These are phyloP conservation scores for Alligator sinensis DNA, from an alignment of 2,113 vertebrate genomes.

Conservation along the genomic window DNA sequence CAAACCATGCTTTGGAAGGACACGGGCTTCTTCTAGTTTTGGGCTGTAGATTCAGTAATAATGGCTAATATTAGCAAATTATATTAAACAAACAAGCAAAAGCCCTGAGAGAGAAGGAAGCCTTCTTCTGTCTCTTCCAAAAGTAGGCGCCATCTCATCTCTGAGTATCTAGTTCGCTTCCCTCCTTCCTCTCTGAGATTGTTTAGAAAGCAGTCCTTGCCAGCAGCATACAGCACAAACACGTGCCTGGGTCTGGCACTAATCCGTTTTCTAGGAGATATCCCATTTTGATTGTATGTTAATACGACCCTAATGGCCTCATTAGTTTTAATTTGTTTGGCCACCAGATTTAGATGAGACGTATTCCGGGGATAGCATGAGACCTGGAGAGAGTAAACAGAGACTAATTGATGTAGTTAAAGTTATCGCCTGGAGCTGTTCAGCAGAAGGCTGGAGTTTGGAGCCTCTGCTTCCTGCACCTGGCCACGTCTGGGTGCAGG, in stretches of 20 bases:
- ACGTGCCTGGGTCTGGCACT: neutral
- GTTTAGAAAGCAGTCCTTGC: neutral
- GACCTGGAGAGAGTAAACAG: constrained; percentile 59
- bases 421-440: constrained; percentile 1
- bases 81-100: neutral
- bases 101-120: neutral
- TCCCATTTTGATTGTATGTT: constrained; percentile 2
- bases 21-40: neutral
- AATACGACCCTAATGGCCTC: constrained; percentile 66
- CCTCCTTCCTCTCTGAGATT: neutral
- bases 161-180: neutral
- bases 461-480: neutral
- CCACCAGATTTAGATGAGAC: constrained; percentile 58
- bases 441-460: neutral
- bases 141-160: neutral
- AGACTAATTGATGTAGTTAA: constrained; percentile 55
- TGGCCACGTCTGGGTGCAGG: neutral
- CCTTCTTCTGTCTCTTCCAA: neutral
- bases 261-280: constrained; percentile 19
- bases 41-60: neutral
- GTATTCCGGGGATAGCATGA: neutral
- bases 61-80: neutral
- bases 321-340: constrained; percentile 77
- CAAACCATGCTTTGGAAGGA: neutral
- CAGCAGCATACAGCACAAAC: rapidly evolving